Percentiles rank a stretch among this genome's conserved stretches.
These are phyloP conservation scores for Chelon labrosus DNA, from an alignment of 2,797 vertebrate species.

Conservation along the genomic window DNA sequence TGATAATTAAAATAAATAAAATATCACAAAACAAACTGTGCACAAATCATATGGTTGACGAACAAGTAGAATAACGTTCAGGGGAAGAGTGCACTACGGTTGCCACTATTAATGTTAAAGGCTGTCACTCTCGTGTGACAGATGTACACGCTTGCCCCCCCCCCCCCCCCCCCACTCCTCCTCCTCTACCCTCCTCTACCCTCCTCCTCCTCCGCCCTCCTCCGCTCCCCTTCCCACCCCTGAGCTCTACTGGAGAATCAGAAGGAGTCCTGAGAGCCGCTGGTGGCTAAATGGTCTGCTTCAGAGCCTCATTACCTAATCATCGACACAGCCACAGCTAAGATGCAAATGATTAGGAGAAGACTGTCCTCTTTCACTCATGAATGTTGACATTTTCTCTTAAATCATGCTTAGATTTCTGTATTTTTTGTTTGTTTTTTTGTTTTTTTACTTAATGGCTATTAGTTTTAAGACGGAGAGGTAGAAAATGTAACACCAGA, in stretches of 20 bases:
- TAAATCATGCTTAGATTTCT: constrained; percentile 37
- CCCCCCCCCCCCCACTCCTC: constrained; percentile 54
- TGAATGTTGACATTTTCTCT: constrained; percentile 48
- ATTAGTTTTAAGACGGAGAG: constrained; percentile 32
- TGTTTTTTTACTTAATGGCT: constrained; percentile 40
- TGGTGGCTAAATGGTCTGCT: constrained; percentile 94
- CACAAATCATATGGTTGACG: constrained; percentile 3
- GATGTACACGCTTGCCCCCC: constrained; percentile 82
- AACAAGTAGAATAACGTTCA: constrained; percentile 74
- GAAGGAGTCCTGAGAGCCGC: constrained; percentile 91
- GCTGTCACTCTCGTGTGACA: constrained; percentile 91
- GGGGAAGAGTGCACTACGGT: constrained; percentile 88
- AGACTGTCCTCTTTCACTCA: constrained; percentile 55
- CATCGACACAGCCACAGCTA: constrained; percentile 92
- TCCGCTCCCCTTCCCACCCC: constrained; percentile 64
- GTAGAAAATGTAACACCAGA: constrained; percentile 20
- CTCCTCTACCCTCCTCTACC: too few relatives aligned
- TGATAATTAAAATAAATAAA: background rate
- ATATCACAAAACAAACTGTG: background rate
- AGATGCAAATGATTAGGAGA: constrained; percentile 93
- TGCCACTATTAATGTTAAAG: constrained; percentile 84
- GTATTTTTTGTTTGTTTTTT: constrained; percentile 22
- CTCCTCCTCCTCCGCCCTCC: constrained; percentile 72
- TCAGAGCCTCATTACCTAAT: constrained; percentile 99
- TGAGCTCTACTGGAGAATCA: constrained; percentile 82